A percentile compares a stretch with the other conserved stretches of the same genome.
These are phyloP conservation scores for Rapana venosa DNA, from an alignment of 2,888 invertebrate genomes.

Conservation along the genomic window DNA sequence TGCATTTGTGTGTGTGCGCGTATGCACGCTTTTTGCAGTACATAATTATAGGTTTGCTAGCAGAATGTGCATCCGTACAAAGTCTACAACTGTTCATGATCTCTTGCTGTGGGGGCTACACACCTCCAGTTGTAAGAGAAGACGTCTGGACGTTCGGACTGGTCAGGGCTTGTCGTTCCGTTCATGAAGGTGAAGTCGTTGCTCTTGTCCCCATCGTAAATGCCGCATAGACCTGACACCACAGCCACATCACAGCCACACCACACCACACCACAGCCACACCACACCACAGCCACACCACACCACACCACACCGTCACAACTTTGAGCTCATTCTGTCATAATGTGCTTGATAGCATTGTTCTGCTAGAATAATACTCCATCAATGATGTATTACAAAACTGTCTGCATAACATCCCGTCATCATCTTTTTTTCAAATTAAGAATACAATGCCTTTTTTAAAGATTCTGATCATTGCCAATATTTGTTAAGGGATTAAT, in stretches of 20 bases:
- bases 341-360: too few species aligned
- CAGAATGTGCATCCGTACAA: background rate
- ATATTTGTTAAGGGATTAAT: too few species aligned
- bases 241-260: constrained; percentile 10
- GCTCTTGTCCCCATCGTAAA: constrained; percentile 48
- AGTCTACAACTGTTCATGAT: background rate
- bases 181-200: constrained; percentile 51
- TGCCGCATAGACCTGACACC: constrained; percentile 54
- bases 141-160: constrained; percentile 46
- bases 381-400: too few species aligned
- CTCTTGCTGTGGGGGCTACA: background rate
- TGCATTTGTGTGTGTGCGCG: background rate
- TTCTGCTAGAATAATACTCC: too few species aligned
- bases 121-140: constrained; percentile 57
- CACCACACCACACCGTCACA: too few species aligned
- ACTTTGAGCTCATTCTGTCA: too few species aligned
- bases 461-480: too few species aligned
- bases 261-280: background rate
- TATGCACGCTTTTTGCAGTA: background rate
- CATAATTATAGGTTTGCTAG: background rate
- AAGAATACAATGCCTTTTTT: too few species aligned
- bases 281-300: constrained; percentile 7
- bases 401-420: too few species aligned
- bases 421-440: too few species aligned
- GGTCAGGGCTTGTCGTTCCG: constrained; percentile 44